Percentiles rank a stretch among this genome's conserved stretches.
Conservation (phyloP, 2,888 invertebrate genomes). For the Thymelicus acteon region DNA sequence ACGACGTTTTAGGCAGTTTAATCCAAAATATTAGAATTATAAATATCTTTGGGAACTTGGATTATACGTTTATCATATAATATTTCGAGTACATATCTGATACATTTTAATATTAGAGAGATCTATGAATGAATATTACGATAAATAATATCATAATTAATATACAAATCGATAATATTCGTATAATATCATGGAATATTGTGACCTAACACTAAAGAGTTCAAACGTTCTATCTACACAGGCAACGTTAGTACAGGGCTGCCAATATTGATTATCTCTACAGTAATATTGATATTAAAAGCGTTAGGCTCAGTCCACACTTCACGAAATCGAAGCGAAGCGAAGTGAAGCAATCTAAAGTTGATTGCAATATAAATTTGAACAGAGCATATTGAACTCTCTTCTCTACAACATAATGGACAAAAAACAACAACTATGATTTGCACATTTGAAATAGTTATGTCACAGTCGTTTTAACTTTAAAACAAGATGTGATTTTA, state of each 20-base stretch:
- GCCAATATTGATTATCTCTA: conserved; percentile 30
- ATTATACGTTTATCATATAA: conserved; percentile 12
- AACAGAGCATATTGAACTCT: too few relatives aligned
- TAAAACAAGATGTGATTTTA: too few relatives aligned
- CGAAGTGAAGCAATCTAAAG: neutral
- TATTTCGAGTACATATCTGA: conserved; percentile 8
- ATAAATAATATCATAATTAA: conserved; percentile 22
- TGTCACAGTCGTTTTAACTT: too few relatives aligned
- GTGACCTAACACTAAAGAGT: conserved; percentile 39
- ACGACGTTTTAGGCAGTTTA: conserved; percentile 2
- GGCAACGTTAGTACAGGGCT: conserved; percentile 29
- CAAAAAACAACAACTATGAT: too few relatives aligned
- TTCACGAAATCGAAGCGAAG: neutral
- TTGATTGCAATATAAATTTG: too few relatives aligned
- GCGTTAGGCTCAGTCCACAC: conserved; percentile 20
- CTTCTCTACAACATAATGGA: too few relatives aligned
- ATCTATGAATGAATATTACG: conserved; percentile 22
- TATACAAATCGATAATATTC: conserved; percentile 27
- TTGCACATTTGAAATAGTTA: too few relatives aligned
- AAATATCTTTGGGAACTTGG: conserved; percentile 35
- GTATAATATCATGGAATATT: conserved; percentile 36
- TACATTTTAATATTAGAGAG: conserved; percentile 11
- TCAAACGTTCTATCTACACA: conserved; percentile 38
- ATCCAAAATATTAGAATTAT: conserved; percentile 11
- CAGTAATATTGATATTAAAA: conserved; percentile 33